phyloP scores from a whole-genome alignment of 2,113 vertebrate species.

The Phylloscopus trochilus region DNA sequence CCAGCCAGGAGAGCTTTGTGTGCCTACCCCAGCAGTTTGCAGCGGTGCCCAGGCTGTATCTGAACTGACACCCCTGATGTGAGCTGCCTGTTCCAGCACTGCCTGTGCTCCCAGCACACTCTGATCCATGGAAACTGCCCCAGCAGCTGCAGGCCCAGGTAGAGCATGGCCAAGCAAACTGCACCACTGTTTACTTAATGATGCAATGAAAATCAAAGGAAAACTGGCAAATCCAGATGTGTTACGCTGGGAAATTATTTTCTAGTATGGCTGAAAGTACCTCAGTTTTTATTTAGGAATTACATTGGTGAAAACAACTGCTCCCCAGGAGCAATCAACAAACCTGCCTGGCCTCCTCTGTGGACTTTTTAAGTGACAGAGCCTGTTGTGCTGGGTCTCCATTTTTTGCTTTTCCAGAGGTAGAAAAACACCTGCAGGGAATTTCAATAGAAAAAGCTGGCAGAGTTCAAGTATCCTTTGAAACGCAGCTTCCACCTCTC shows the following conservation, averaged over 20 bases:
- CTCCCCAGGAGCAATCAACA: not conserved
- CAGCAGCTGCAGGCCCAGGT: not conserved
- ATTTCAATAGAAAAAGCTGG: not conserved
- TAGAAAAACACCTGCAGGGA: not conserved
- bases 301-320: not conserved
- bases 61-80: fast-evolving
- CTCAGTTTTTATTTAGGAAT: not conserved
- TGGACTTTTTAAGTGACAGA: not conserved
- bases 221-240: not conserved
- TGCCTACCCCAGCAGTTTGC: not conserved
- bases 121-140: not conserved
- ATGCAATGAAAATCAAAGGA: not conserved
- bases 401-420: not conserved
- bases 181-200: not conserved
- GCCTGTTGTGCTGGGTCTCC: not conserved
- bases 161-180: not conserved
- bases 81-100: not conserved
- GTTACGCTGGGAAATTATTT: not conserved
- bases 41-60: not conserved
- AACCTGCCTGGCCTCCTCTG: not conserved
- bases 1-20: not conserved
- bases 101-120: not conserved
- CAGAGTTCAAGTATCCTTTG: not conserved
- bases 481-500: not conserved
- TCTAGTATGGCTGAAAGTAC: not conserved